These are phyloP conservation scores for Papilio machaon DNA, from an alignment of 1,140 invertebrate species.

Conservation along the genomic window DNA sequence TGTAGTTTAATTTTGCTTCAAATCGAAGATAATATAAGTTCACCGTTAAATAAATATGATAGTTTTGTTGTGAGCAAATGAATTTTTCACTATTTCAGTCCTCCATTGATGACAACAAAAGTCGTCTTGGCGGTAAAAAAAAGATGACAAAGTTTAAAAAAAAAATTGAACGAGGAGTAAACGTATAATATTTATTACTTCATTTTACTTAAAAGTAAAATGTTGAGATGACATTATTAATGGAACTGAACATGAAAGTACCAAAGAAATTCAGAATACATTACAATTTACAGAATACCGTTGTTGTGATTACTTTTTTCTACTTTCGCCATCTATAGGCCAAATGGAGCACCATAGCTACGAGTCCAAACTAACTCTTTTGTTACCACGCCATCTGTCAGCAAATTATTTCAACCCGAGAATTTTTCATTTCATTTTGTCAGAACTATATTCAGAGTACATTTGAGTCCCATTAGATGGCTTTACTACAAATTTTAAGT, in stretches of 20 bases:
- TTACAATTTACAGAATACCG: neutral
- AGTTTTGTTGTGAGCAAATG: no score
- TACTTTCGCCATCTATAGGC: neutral
- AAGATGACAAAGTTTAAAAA: no score
- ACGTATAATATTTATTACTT: no score
- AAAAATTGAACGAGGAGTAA: no score
- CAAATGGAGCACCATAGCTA: neutral
- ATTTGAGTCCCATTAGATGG: neutral
- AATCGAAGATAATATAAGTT: conserved; percentile 12
- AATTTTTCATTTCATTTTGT: neutral
- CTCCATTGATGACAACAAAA: no score
- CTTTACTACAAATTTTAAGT: neutral
- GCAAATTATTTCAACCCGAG: neutral
- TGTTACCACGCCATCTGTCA: neutral
- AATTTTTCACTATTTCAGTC: neutral
- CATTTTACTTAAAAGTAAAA: no score
- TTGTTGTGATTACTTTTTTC: neutral
- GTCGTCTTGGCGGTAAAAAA: no score
- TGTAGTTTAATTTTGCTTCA: conserved; percentile 15
- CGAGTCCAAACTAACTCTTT: neutral
- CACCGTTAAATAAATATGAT: neutral
- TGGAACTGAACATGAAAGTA: no score
- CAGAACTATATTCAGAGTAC: neutral
- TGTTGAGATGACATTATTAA: no score
- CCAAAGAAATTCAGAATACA: no score